These are phyloP conservation scores for Drosophila multiciliata DNA, from an alignment of 2,888 invertebrate species.

Conservation along the genomic window DNA sequence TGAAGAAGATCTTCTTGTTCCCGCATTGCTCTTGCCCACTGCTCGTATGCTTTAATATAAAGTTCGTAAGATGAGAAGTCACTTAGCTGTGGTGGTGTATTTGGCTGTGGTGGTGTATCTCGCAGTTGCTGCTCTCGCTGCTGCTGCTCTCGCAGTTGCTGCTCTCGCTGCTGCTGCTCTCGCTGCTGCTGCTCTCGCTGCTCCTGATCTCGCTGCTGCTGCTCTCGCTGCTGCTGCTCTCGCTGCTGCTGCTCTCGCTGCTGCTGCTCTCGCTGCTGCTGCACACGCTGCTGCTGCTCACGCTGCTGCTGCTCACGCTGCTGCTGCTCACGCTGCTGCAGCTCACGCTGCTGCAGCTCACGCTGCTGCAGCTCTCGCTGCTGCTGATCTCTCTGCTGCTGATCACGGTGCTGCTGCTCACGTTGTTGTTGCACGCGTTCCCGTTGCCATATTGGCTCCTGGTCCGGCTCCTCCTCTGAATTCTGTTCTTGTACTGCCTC, in stretches of 20 bases:
- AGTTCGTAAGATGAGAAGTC: constrained; percentile 49
- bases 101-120: no score
- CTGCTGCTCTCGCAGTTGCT: no score
- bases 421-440: neutral
- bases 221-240: no score
- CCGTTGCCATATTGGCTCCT: neutral
- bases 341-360: neutral
- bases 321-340: no score
- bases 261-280: neutral
- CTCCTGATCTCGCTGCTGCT: no score
- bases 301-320: no score
- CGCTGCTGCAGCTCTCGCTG: rapidly evolving
- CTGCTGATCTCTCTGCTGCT: neutral
- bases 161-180: no score
- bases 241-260: neutral
- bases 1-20: constrained; percentile 5
- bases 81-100: constrained; percentile 5
- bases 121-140: no score
- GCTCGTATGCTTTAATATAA: constrained; percentile 35
- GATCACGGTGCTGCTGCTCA: neutral
- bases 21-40: constrained; percentile 21
- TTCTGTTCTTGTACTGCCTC: neutral
- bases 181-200: no score
- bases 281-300: neutral
- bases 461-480: neutral